Conservation (phyloP, 2,113 vertebrate genomes). For the Rhinogobius similis region DNA sequence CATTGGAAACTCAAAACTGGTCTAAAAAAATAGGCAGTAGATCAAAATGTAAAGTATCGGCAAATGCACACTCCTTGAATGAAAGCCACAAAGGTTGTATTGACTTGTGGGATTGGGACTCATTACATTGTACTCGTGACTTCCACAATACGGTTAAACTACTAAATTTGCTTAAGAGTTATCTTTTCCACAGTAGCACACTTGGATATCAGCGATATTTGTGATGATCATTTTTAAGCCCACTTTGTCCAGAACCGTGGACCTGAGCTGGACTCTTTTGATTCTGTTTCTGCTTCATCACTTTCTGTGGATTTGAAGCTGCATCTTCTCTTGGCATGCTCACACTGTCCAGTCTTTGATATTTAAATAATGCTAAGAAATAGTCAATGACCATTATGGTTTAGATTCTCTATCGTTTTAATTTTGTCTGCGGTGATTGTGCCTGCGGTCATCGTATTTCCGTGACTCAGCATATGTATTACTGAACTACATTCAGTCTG, state of each 20-base stretch:
- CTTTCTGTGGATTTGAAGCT: slow-evolving; percentile 47
- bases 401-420: not conserved
- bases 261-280: slow-evolving; percentile 48
- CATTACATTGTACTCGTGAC: not conserved
- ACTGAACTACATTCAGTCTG: not conserved
- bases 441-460: not conserved
- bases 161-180: not conserved
- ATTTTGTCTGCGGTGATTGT: not conserved
- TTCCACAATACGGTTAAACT: not conserved
- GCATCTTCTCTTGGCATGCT: slow-evolving; percentile 59
- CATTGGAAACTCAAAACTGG: slow-evolving; percentile 39
- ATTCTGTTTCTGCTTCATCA: slow-evolving; percentile 52
- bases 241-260: slow-evolving; percentile 52
- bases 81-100: slow-evolving; percentile 51
- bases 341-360: slow-evolving; percentile 35
- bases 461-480: not conserved
- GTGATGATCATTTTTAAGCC: slow-evolving; percentile 32
- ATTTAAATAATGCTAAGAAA: not conserved
- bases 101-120: slow-evolving; percentile 27
- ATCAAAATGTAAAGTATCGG: slow-evolving; percentile 66
- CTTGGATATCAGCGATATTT: slow-evolving; percentile 23
- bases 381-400: not conserved
- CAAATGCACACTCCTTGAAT: slow-evolving; percentile 70
- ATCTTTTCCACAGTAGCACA: slow-evolving; percentile 19
- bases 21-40: slow-evolving; percentile 16